Percentiles rank a stretch among this genome's conserved stretches.
Conservation (phyloP, 2,113 vertebrate species). For the Neodon shergylaensis region DNA sequence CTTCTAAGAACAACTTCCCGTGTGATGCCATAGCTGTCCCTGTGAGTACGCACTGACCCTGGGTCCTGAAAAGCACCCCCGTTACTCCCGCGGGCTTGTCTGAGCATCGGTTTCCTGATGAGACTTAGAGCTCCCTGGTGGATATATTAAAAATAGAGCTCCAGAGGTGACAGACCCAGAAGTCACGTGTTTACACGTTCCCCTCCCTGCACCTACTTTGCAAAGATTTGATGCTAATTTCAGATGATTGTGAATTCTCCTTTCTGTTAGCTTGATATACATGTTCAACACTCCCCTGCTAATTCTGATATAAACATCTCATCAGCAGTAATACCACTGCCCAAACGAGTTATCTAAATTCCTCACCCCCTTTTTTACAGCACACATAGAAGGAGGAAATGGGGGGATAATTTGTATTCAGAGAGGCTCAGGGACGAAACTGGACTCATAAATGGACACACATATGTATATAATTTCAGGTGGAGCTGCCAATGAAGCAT, state of each 20-base stretch:
- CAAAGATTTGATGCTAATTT: slow-evolving; percentile 20
- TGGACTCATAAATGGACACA: background rate
- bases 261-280: slow-evolving; percentile 24
- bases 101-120: slow-evolving; percentile 37
- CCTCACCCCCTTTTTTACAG: background rate
- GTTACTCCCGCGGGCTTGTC: background rate
- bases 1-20: slow-evolving; percentile 49
- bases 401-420: background rate
- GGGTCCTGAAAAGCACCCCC: slow-evolving; percentile 2
- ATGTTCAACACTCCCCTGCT: background rate
- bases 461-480: background rate
- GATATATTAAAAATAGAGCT: slow-evolving; percentile 34
- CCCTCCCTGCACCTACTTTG: background rate
- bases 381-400: background rate
- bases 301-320: slow-evolving; percentile 38
- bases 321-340: background rate
- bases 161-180: background rate
- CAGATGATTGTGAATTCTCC: slow-evolving; percentile 22
- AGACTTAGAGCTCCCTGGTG: slow-evolving; percentile 48
- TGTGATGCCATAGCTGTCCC: slow-evolving; percentile 2
- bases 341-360: slow-evolving; percentile 1
- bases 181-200: background rate
- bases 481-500: background rate
- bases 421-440: background rate
- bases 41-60: background rate